Conservation (phyloP, 2,113 vertebrate genomes). For the Typhlomys cinereus region DNA sequence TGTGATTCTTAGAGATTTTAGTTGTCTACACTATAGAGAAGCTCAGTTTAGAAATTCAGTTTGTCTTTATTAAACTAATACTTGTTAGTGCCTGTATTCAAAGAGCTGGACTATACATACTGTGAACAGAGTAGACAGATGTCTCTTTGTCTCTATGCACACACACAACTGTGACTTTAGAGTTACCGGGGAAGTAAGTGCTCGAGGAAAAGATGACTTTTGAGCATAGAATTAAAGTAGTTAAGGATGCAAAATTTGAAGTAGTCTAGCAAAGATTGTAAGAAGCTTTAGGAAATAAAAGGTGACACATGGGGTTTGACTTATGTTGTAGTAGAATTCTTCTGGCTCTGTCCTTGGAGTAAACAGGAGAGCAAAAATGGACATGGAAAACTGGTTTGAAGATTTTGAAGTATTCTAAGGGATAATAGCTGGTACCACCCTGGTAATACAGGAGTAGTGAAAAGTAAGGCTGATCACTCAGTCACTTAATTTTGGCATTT, state of each 20-base stretch:
- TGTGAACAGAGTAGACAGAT: neutral
- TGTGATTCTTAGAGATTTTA: slow-evolving; percentile 35
- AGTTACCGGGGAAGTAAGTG: neutral
- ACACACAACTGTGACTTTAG: neutral
- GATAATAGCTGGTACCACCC: neutral
- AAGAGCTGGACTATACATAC: slow-evolving; percentile 5
- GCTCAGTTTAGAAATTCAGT: slow-evolving; percentile 34
- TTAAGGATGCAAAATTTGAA: neutral
- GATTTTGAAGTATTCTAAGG: neutral
- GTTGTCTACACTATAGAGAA: slow-evolving; percentile 8
- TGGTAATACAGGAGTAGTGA: neutral
- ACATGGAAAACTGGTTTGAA: neutral
- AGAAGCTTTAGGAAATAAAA: neutral
- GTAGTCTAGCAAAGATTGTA: neutral
- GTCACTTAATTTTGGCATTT: neutral
- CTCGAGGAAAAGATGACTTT: neutral
- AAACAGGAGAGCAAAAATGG: neutral
- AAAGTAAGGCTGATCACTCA: neutral
- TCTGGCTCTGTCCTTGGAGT: slow-evolving; percentile 37
- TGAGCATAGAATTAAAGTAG: neutral
- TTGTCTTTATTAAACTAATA: slow-evolving; percentile 43
- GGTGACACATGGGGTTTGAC: slow-evolving; percentile 24
- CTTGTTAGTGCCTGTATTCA: slow-evolving; percentile 24
- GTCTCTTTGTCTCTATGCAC: neutral
- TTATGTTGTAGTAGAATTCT: slow-evolving; percentile 10